These are phyloP conservation scores for Pheosia tremula DNA, from an alignment of 2,888 invertebrate species.

Conservation along the genomic window DNA sequence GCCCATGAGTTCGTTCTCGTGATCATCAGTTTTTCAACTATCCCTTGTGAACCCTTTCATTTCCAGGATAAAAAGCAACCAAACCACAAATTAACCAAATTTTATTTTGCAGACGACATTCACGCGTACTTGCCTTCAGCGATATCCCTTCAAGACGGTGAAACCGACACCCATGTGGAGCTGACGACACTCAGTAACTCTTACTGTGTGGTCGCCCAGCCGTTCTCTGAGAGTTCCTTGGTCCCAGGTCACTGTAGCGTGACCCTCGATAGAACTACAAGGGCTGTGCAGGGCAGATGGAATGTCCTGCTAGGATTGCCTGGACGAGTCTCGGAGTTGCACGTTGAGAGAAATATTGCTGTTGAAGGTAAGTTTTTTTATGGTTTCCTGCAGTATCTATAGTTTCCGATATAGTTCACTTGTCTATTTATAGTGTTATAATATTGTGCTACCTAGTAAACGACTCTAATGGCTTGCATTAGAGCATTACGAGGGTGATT, in stretches of 20 bases:
- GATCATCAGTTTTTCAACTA: no score
- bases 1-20: no score
- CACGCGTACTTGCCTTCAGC: slow-evolving; percentile 44
- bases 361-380: slow-evolving; percentile 56
- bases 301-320: slow-evolving; percentile 69
- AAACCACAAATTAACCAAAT: neutral
- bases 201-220: slow-evolving; percentile 71
- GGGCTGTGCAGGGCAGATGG: slow-evolving; percentile 78
- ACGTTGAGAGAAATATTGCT: slow-evolving; percentile 58
- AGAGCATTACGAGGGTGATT: no score
- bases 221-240: slow-evolving; percentile 68
- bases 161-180: slow-evolving; percentile 47
- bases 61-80: no score
- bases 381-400: neutral
- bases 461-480: no score
- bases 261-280: slow-evolving; percentile 63
- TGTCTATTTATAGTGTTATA: no score
- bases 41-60: no score
- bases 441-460: no score
- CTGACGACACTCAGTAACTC: slow-evolving; percentile 58
- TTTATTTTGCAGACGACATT: slow-evolving; percentile 29
- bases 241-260: slow-evolving; percentile 72
- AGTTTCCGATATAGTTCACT: no score
- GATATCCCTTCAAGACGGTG: slow-evolving; percentile 63
- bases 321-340: slow-evolving; percentile 69